phyloP scores from a whole-genome alignment of 2,113 vertebrate genomes.

The Pangasianodon gigas region DNA sequence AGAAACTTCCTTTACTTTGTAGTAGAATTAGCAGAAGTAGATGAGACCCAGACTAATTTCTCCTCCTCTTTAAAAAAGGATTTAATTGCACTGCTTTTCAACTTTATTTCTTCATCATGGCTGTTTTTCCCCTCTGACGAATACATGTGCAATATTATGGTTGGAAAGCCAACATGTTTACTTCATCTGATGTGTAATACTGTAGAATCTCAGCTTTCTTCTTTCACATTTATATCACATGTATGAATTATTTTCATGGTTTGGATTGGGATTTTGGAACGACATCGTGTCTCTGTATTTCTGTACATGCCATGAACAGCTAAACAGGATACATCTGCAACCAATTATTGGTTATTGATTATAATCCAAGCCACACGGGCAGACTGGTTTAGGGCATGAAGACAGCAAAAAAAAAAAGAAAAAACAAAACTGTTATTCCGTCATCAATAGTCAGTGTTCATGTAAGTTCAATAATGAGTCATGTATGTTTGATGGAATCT shows the following conservation, averaged over 20 bases:
- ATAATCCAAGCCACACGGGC: constrained; percentile 42
- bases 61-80: background rate
- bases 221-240: background rate
- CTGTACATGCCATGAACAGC: constrained; percentile 10
- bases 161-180: background rate
- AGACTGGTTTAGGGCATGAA: constrained; percentile 26
- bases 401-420: constrained; percentile 20
- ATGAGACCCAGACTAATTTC: background rate
- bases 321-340: constrained; percentile 59
- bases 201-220: background rate
- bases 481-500: constrained; percentile 10
- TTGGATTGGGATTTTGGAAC: constrained; percentile 21
- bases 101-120: background rate
- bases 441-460: constrained; percentile 42
- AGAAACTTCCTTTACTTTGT: background rate
- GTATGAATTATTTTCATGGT: constrained; percentile 17
- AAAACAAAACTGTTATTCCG: constrained; percentile 14
- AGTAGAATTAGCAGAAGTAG: background rate
- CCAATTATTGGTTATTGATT: constrained; percentile 56
- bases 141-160: background rate
- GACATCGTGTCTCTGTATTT: constrained; percentile 2
- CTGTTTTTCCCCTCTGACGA: background rate
- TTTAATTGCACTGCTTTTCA: background rate
- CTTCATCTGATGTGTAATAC: background rate
- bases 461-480: constrained; percentile 36